Evolutionary conservation across 1,140 invertebrate species (phyloP), one percentile per base, ranked within the genome.

Genomic region (Babylonia areolata): DNA sequence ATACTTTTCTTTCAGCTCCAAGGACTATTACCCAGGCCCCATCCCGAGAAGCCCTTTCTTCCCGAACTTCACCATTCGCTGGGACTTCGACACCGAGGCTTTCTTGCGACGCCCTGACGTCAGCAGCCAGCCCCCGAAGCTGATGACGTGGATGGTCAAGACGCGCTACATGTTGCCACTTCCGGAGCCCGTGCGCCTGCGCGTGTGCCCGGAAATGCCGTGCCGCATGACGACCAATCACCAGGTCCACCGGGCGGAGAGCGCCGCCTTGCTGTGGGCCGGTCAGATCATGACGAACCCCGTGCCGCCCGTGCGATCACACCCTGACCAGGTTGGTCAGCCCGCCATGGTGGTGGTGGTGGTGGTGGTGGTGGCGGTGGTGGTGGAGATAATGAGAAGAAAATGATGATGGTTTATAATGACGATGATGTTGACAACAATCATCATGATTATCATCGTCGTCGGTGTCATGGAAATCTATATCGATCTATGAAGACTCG

Each of bases 191-290:
- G 81, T 82, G 58, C 81, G 81, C 31, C 81, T 82, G 81, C 81
- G 81, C 81, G 35, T 82, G 81, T 82, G 81, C 64, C 81, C 81
- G 54, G 81, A 82, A 82, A 82, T 82, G 81, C 81, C 81, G 1
- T 82, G 81, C 37, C 81, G 81, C 17, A 40, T 82, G 81, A 39
- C 58, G 15, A 69, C 81, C 31, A 81, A 81, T 40, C 3, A 37
- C 28, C 28, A 11, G 5, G 64, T 28, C 9, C 15, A 31, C 37
- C 37, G 37, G n/a, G 28, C 46, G 11, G 9, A 69, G 1, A 83
- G 81, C 35, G 2, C 81, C 35, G 81, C 58, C 1, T 37, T 83
- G n/a, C 33, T 83, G 58, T 83, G 81, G 81, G 15, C 35, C 11
- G 81, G 51, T 5, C 46, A 83, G 54, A 51, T 39, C 54, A 83